phyloP scores from a whole-genome alignment of 2,888 invertebrate species.

The Eueremaeus valkanovi region DNA sequence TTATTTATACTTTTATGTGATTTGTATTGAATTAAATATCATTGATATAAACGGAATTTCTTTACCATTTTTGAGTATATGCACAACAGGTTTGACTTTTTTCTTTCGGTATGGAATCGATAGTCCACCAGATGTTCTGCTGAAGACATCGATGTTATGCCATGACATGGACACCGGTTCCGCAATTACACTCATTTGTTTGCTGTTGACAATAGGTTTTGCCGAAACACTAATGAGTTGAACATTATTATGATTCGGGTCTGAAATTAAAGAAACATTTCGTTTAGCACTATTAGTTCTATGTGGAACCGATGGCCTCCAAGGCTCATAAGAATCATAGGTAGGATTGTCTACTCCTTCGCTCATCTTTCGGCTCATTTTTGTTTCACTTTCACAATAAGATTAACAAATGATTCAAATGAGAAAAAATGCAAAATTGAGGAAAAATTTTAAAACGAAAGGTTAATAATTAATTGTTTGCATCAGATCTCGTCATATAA shows the following conservation, averaged over 20 bases:
- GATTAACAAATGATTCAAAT: background rate
- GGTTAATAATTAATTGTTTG: too few species aligned
- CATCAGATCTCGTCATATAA: too few species aligned
- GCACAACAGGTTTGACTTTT: background rate
- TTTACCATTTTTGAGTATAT: background rate
- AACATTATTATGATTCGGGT: background rate
- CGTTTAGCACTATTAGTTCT: background rate
- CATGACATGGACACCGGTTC: background rate
- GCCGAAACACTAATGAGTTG: background rate
- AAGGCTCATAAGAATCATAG: background rate
- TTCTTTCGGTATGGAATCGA: background rate
- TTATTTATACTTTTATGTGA: too few species aligned
- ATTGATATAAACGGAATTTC: background rate
- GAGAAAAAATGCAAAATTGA: background rate
- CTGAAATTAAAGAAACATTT: background rate
- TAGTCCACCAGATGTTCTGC: background rate
- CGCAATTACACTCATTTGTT: background rate
- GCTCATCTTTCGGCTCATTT: background rate
- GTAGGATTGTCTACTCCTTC: background rate
- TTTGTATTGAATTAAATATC: constrained; percentile 41
- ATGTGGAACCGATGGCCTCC: too few species aligned
- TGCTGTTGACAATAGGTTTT: background rate
- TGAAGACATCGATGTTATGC: background rate
- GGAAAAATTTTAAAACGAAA: too few species aligned
- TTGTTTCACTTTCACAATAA: background rate